phyloP scores from a whole-genome alignment of 2,797 vertebrate genomes.

The Champsocephalus esox region DNA sequence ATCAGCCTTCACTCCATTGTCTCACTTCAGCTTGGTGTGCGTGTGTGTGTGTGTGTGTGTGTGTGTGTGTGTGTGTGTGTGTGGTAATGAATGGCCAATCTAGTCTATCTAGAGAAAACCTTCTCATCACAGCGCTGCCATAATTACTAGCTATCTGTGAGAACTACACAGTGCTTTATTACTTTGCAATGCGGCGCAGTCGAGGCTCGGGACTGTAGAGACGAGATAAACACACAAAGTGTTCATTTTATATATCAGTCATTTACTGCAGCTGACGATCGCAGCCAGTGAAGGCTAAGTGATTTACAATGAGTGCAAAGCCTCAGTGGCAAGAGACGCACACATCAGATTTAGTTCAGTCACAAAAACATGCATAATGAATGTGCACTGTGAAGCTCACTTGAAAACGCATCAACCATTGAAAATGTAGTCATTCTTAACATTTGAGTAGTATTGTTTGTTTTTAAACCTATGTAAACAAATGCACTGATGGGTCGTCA shows the following conservation, averaged over 20 bases:
- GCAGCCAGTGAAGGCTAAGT: conserved; percentile 22
- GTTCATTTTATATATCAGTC: conserved; percentile 62
- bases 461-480: neutral
- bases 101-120: conserved; percentile 95
- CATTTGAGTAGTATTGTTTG: neutral
- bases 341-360: neutral
- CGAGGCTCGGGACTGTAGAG: conserved; percentile 39
- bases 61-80: conserved; percentile 77
- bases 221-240: conserved; percentile 57
- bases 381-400: neutral
- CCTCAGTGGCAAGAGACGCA: neutral
- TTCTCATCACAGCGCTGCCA: conserved; percentile 94
- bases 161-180: conserved; percentile 89
- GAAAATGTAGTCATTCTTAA: neutral
- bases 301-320: conserved; percentile 35
- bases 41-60: conserved; percentile 69
- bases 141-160: conserved; percentile 96
- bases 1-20: conserved; percentile 95
- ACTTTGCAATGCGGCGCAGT: conserved; percentile 76
- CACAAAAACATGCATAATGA: neutral
- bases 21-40: conserved; percentile 91
- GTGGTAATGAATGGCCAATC: conserved; percentile 99
- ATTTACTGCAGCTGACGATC: conserved; percentile 58
- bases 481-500: neutral
- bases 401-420: neutral